A percentile compares a stretch with the other conserved stretches of the same genome.
Evolutionary conservation across 2,888 invertebrate species (phyloP).

Genomic region (Lycophotia porphyrea): DNA sequence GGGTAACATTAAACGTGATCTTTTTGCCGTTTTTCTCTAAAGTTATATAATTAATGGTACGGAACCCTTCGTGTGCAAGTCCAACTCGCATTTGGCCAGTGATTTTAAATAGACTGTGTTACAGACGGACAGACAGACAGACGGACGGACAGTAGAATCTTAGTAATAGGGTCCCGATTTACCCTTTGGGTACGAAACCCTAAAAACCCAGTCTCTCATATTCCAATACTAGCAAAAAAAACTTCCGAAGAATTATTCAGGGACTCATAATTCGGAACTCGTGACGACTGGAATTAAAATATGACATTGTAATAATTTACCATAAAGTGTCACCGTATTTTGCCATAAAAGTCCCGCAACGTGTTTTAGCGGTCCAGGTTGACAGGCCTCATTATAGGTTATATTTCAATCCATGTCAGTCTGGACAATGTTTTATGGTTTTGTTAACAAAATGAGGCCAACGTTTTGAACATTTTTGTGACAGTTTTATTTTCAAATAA

Average conservation of each 20-base stretch:
- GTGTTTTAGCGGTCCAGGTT: constrained; percentile 45
- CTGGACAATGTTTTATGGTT: constrained; percentile 40
- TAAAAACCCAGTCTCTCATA: too few relatives aligned
- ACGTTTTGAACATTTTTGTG: not conserved
- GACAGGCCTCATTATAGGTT: constrained; percentile 54
- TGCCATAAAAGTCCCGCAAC: constrained; percentile 40
- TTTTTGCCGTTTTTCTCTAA: too few relatives aligned
- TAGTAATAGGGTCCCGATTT: too few relatives aligned
- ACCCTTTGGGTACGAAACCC: too few relatives aligned
- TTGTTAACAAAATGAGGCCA: constrained; percentile 27
- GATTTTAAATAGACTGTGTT: too few relatives aligned
- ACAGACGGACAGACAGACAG: too few relatives aligned
- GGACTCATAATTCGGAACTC: not conserved
- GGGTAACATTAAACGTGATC: too few relatives aligned
- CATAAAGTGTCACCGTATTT: constrained; percentile 19
- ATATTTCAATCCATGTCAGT: constrained; percentile 53
- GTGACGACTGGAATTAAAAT: constrained; percentile 11
- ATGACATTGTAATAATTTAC: constrained; percentile 34
- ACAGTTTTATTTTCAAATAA: not conserved
- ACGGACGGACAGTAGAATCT: too few relatives aligned
- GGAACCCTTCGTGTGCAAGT: too few relatives aligned
- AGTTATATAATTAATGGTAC: too few relatives aligned
- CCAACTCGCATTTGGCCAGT: too few relatives aligned
- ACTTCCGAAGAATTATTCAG: not conserved
- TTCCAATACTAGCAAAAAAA: too few relatives aligned